Base-by-base conservation (phyloP, 1,140 invertebrate genomes). In the Trissolcus basalis region DNA sequence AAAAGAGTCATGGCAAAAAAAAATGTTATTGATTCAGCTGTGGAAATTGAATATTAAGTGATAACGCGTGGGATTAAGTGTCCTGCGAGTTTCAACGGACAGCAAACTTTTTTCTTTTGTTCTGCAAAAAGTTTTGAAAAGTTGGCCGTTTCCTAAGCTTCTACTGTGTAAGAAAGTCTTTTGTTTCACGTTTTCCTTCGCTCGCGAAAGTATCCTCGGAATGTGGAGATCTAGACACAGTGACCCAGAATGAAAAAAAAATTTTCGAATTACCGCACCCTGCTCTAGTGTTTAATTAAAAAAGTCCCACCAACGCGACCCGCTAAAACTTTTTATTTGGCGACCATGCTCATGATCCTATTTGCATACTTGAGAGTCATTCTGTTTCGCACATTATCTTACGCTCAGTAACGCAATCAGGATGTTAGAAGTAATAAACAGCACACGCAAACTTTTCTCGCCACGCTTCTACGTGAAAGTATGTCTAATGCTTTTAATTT, bases 281-380 rank as follows among this genome's bases (percentile, higher is more conserved):
- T 48, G 54, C 35, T 14, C 19, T 36, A 69, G 16, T 35, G 12
- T 70, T 78, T 78, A 73, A 78, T 78, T 78, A 77, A 78, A 73
- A 78, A 78, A 68, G 58, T 72, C 58, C 19, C 47, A 16, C 6
- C 15, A 44, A 61, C 11, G 13, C 16, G 39, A 56, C 7, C 11
- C 48, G 13, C 59, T 39, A 11, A 64, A 70, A 70, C 61, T 71
- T 71, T 63, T 71, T 71, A 72, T 77, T 77, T 72, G 64, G 58
- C 69, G 54, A 33, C 48, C 36, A n/a, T 11, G 65, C 65, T 59
- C 60, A 54, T 70, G 67, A 77, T 72, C 68, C 49, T 63, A 77
- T 68, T 71, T 77, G 41, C 68, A 68, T 72, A 63, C 39, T 54
- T 65, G 65, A 60, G 45, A 69, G 59, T 75, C 49, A 69, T 75